A percentile compares a stretch with the other conserved stretches of the same genome.
Evolutionary conservation across 2,888 invertebrate genomes (phyloP).

Genomic region (Caenorhabditis sp.): DNA sequence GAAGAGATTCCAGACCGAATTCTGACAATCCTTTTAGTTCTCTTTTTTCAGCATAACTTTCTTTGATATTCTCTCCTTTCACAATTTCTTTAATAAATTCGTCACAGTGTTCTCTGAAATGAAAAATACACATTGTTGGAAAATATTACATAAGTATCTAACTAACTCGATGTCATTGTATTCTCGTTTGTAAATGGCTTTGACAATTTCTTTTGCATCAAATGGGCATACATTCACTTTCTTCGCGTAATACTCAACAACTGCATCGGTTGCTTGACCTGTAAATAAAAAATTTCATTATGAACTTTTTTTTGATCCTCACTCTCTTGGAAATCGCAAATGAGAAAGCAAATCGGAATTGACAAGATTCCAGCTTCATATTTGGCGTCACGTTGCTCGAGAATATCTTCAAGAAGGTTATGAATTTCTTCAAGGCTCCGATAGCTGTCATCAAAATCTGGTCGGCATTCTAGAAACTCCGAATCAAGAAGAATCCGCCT

Average conservation of each 20-base stretch:
- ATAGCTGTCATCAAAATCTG: background rate
- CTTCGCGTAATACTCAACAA: background rate
- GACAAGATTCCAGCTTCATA: background rate
- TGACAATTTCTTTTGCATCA: background rate
- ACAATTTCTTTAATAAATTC: background rate
- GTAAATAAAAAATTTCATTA: background rate
- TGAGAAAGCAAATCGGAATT: background rate
- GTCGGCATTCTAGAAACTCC: background rate
- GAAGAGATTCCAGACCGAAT: background rate
- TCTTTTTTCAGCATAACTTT: background rate
- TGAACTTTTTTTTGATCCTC: background rate
- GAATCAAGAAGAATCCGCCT: background rate
- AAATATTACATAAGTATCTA: background rate
- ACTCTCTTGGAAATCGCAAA: background rate
- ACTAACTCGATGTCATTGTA: background rate
- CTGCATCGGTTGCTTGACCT: background rate
- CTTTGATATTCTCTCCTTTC: background rate
- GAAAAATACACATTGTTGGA: background rate
- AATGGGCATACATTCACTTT: background rate
- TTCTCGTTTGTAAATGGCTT: background rate
- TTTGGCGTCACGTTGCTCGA: background rate
- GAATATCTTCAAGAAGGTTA: background rate
- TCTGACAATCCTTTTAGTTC: background rate
- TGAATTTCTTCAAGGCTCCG: background rate
- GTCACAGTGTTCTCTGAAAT: background rate